These are phyloP conservation scores for Pipa parva DNA, from an alignment of 2,113 vertebrate species.

Conservation along the genomic window DNA sequence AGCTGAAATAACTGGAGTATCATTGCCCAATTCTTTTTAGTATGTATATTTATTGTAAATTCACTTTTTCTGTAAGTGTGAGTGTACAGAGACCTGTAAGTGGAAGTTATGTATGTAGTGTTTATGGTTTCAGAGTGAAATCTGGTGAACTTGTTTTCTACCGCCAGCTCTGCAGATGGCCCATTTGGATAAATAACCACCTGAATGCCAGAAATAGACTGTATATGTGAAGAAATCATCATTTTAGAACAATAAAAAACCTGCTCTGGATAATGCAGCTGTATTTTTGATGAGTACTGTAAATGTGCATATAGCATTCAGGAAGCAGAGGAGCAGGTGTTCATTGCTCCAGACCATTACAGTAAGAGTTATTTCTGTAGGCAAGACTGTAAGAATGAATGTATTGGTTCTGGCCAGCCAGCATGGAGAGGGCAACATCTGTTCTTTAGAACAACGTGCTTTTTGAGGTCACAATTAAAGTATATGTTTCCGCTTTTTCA, in stretches of 20 bases:
- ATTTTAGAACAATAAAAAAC: conserved; percentile 14
- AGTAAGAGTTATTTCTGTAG: conserved; percentile 34
- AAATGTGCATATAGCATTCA: conserved; percentile 45
- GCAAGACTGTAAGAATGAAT: conserved; percentile 15
- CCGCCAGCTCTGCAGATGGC: not conserved
- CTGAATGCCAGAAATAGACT: conserved; percentile 17
- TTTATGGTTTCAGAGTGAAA: not conserved
- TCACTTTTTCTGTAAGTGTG: too few species aligned
- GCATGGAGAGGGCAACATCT: conserved; percentile 10
- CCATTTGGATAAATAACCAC: conserved; percentile 4
- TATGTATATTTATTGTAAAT: too few species aligned
- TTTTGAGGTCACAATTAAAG: conserved; percentile 3
- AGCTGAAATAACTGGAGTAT: too few species aligned
- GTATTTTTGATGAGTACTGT: conserved; percentile 56
- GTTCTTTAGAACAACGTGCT: not conserved
- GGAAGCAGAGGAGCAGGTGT: conserved; percentile 63
- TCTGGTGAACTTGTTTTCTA: not conserved
- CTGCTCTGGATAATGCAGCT: conserved; percentile 51
- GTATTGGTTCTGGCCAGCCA: not conserved
- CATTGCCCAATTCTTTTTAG: too few species aligned
- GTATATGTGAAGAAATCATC: conserved; percentile 35
- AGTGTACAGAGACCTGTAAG: too few species aligned
- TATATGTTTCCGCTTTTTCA: too few species aligned
- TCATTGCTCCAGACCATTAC: conserved; percentile 57
- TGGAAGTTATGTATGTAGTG: too few species aligned